phyloP scores from a whole-genome alignment of 53 echinoderm and acorn worm genomes.

The Holothuria leucospilota region DNA sequence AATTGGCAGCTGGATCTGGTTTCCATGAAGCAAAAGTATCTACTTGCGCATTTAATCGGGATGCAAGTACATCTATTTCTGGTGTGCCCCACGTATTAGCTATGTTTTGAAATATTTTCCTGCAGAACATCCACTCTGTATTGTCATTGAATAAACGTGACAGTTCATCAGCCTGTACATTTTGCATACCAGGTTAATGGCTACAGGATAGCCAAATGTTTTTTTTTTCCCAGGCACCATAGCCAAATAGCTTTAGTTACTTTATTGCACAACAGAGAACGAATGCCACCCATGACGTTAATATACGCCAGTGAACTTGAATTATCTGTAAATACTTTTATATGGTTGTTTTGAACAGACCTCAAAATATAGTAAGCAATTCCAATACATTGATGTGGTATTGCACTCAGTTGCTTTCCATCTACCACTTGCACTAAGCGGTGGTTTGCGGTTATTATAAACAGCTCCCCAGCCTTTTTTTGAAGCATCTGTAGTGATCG shows the following conservation, averaged over 20 bases:
- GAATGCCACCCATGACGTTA: too few species aligned
- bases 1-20: not conserved
- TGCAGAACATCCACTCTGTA: not conserved
- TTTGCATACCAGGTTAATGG: not conserved
- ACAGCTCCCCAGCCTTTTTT: too few species aligned
- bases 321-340: not conserved
- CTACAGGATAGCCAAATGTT: too few species aligned
- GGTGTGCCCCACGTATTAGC: too few species aligned
- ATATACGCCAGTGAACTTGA: not conserved
- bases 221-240: not conserved
- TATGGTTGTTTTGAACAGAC: not conserved
- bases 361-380: not conserved
- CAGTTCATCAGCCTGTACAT: not conserved
- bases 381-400: conserved; percentile 12
- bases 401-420: not conserved
- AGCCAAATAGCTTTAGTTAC: too few species aligned
- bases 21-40: too few species aligned
- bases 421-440: too few species aligned
- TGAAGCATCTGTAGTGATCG: not conserved
- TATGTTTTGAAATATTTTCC: too few species aligned
- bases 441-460: not conserved
- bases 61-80: too few species aligned
- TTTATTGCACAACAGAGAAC: conserved; percentile 5
- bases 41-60: too few species aligned
- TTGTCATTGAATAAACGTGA: not conserved